phyloP scores from a whole-genome alignment of 2,113 vertebrate species.

The Xerus inauris region DNA sequence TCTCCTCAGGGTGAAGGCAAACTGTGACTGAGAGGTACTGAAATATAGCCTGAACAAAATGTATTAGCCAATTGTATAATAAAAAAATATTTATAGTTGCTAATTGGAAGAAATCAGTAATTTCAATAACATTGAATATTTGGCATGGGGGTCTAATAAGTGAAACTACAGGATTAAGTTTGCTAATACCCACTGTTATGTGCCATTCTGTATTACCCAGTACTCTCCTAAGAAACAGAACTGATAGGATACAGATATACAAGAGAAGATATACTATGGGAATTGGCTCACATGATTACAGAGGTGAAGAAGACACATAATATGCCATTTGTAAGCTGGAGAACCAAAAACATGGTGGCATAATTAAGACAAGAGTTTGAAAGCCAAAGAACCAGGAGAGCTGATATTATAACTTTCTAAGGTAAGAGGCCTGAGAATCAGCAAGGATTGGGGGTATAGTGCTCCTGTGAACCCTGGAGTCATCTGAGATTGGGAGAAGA shows the following conservation, averaged over 20 bases:
- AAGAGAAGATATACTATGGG: not conserved
- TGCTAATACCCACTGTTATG: not conserved
- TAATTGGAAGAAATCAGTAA: not conserved
- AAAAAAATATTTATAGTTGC: not conserved
- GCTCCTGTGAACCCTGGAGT: no score
- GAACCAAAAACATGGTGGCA: no score
- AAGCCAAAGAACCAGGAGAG: no score
- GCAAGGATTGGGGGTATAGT: no score
- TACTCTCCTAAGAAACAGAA: no score
- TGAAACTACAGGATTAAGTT: not conserved
- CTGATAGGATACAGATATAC: not conserved
- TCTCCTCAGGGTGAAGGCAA: no score
- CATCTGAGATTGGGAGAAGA: no score
- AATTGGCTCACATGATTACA: not conserved
- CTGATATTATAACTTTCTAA: no score
- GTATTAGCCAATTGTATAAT: not conserved
- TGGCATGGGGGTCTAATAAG: not conserved
- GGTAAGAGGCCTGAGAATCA: no score
- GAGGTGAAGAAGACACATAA: not conserved
- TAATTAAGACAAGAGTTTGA: no score
- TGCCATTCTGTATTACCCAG: not conserved
- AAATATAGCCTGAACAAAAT: not conserved
- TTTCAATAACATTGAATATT: not conserved
- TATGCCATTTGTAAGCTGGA: not conserved
- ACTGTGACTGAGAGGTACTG: not conserved